Evolutionary conservation across 2,888 invertebrate species (phyloP), one percentile per base, ranked within the genome.

Genomic region (Hemaris fuciformis): DNA sequence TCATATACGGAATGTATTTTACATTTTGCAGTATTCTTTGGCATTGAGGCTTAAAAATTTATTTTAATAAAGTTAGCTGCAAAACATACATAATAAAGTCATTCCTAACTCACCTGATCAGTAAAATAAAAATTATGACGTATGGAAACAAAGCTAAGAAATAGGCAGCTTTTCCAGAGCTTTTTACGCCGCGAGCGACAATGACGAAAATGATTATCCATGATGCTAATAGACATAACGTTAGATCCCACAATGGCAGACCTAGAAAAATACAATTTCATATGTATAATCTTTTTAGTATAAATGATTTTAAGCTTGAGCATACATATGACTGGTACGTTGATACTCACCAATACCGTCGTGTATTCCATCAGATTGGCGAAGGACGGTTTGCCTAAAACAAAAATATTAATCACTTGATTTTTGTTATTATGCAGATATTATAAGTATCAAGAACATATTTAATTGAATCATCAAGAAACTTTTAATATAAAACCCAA

Each of bases 81-180:
- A 4, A 13, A 38, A 38, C 4, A 13, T n/a, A 1, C 3, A 34
- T 0, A 13, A 10, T 8, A 2, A 31, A 31, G 31, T 8, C 1
- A 31, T 8, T n/a, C 38, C 38, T 3, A 13, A 64, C 75, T 70
- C 64, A 91, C 88, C 92, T 93, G 61, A 97, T 94, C 2, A 98
- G 92, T 60, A 98, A 88, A 27, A 95, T 94, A 45, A 96, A 83
- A 80, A 98, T 93, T 46, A 98, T 94, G 1, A 96, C 93, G 74
- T 97, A 97, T 0, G 97, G 97, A 81, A 97, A 97, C 2, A 98
- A 79, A 0, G 98, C 98, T 3, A 98, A 94, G 84, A 98, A 97
- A 83, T 98, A 98, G 0, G 98, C 95, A 0, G 95, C 96, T 85
- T 97, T 97, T 34, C 97, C 97, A 0, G 96, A 95, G 76, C 96